Percentiles rank a stretch among this genome's conserved stretches.
Conservation (phyloP, 1,140 invertebrate species). For the roundworm (Caenorhabditis elegans) region WBcel235 BX284606.5:14021501-14022000, state of each 20-base stretch:
- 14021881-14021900: no score
- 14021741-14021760: not conserved
- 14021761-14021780: not conserved
- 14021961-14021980: no score
- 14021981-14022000: no score
- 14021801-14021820: no score
- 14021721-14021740: not conserved
- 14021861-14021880: no score
- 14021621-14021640: conserved; percentile 15
- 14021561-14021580: not conserved
- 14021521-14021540: not conserved
- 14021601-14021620: not conserved
- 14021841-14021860: no score
- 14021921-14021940: no score
- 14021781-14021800: no score
- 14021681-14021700: not conserved
- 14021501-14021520: no score
- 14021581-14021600: not conserved
- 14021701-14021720: not conserved
- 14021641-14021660: conserved; percentile 10
- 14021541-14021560: not conserved
- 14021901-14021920: no score
- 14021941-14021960: no score
- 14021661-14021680: not conserved
- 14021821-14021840: no score